Evolutionary conservation across 2,888 invertebrate genomes (phyloP).

Genomic region (Molorchus minor): DNA sequence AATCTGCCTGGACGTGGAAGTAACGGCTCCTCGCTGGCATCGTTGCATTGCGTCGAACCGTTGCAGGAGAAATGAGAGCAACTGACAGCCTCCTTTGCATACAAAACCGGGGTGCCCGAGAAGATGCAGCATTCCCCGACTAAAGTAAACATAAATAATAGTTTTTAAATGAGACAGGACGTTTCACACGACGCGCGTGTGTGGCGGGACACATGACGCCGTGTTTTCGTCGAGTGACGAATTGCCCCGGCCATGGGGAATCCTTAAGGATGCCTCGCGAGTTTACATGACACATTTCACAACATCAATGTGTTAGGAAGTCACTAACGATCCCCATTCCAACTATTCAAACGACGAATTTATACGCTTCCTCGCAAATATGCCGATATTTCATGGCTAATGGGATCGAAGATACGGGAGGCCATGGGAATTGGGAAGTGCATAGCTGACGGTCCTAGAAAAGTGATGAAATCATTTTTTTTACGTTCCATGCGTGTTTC

Average conservation of each 20-base stretch:
- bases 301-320: slow-evolving; percentile 62
- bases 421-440: background rate
- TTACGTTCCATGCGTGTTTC: background rate
- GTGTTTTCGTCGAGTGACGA: slow-evolving; percentile 63
- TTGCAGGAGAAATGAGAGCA: background rate
- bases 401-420: background rate
- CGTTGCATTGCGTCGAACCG: no score
- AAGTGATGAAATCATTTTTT: background rate
- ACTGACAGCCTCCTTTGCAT: slow-evolving; percentile 18
- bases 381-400: slow-evolving; percentile 18
- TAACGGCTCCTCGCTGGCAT: no score
- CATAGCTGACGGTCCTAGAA: background rate
- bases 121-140: slow-evolving; percentile 46
- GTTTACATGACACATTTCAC: slow-evolving; percentile 62
- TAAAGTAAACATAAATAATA: slow-evolving; percentile 64
- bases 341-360: slow-evolving; percentile 33
- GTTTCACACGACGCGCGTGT: slow-evolving; percentile 63
- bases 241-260: slow-evolving; percentile 55
- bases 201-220: slow-evolving; percentile 61
- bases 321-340: slow-evolving; percentile 60
- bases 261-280: slow-evolving; percentile 52
- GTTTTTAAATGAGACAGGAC: slow-evolving; percentile 67
- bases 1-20: no score
- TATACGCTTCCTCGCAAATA: slow-evolving; percentile 33
- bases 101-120: slow-evolving; percentile 22